Percentiles rank a stretch among this genome's conserved stretches.
Evolutionary conservation across 1,140 invertebrate species (phyloP).

Genomic region (Heliconius nattereri): DNA sequence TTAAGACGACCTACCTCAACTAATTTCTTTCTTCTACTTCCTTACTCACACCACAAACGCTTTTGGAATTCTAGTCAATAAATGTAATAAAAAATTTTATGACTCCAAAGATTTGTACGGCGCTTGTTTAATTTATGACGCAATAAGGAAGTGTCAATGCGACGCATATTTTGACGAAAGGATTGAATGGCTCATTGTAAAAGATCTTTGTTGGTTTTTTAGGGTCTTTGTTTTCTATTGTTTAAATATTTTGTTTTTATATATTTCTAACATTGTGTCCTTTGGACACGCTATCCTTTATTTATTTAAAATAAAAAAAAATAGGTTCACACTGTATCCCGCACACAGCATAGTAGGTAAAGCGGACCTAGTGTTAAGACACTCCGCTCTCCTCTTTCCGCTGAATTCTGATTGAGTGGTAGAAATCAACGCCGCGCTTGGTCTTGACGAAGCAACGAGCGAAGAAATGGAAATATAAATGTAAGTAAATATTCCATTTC

Average conservation of each 20-base stretch:
- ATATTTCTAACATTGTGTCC: conserved; percentile 20
- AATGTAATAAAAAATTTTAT: conserved; percentile 37
- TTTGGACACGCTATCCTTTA: conserved; percentile 71
- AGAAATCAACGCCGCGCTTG: too few relatives aligned
- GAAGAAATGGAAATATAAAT: too few relatives aligned
- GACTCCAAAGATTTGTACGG: conserved; percentile 60
- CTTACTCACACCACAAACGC: conserved; percentile 22
- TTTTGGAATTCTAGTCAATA: conserved; percentile 31
- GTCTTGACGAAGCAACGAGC: too few relatives aligned
- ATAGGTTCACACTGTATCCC: too few relatives aligned
- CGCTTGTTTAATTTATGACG: conserved; percentile 70
- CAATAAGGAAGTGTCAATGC: conserved; percentile 78
- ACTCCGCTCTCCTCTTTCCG: too few relatives aligned
- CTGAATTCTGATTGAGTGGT: too few relatives aligned
- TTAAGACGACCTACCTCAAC: conserved; percentile 13
- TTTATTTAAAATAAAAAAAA: background rate
- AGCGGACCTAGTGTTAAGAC: too few relatives aligned
- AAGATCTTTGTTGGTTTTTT: conserved; percentile 68
- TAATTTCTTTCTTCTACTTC: conserved; percentile 4
- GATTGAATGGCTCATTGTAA: conserved; percentile 75
- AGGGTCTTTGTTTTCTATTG: conserved; percentile 67
- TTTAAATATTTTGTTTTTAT: conserved; percentile 64
- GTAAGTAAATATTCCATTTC: too few relatives aligned
- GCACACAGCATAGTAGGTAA: too few relatives aligned
- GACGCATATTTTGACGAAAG: conserved; percentile 77